Conservation (phyloP, 1,140 invertebrate genomes). For the Uloborus diversus region DNA sequence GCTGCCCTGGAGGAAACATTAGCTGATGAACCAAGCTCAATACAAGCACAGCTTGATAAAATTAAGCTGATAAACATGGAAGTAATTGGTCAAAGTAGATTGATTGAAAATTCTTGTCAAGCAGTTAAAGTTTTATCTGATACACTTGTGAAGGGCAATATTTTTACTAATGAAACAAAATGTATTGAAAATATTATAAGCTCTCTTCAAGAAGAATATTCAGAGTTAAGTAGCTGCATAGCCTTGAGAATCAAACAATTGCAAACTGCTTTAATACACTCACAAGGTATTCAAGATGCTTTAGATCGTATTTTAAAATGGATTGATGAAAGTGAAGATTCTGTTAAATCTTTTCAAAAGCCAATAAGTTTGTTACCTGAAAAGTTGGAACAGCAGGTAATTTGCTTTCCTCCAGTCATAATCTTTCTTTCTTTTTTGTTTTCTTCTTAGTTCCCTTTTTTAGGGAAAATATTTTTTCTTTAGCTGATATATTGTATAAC, state of each 20-base stretch:
- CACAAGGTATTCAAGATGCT: slow-evolving; percentile 91
- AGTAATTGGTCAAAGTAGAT: slow-evolving; percentile 81
- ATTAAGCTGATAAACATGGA: slow-evolving; percentile 88
- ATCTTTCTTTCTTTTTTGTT: not conserved
- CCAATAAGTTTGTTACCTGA: slow-evolving; percentile 88
- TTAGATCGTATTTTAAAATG: slow-evolving; percentile 84
- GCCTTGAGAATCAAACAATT: slow-evolving; percentile 82
- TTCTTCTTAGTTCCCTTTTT: too few relatives aligned
- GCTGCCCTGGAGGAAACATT: slow-evolving; percentile 81
- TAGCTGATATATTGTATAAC: too few relatives aligned
- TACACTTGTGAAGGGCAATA: slow-evolving; percentile 72
- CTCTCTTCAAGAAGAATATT: slow-evolving; percentile 80
- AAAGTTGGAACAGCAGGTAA: slow-evolving; percentile 82
- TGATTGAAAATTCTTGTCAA: slow-evolving; percentile 82
- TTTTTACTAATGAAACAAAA: slow-evolving; percentile 76
- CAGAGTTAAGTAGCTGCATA: slow-evolving; percentile 77
- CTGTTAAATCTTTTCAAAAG: slow-evolving; percentile 73
- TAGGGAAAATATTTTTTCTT: too few relatives aligned
- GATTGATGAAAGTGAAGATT: slow-evolving; percentile 83
- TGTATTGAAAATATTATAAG: slow-evolving; percentile 80
- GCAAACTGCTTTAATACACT: slow-evolving; percentile 88
- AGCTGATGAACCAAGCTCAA: slow-evolving; percentile 83
- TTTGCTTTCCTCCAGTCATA: not conserved
- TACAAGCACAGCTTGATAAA: slow-evolving; percentile 86
- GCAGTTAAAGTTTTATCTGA: slow-evolving; percentile 77